Evolutionary conservation across 2,888 invertebrate genomes (phyloP), one percentile per base, ranked within the genome.

Genomic region (Calameuta idolon): DNA sequence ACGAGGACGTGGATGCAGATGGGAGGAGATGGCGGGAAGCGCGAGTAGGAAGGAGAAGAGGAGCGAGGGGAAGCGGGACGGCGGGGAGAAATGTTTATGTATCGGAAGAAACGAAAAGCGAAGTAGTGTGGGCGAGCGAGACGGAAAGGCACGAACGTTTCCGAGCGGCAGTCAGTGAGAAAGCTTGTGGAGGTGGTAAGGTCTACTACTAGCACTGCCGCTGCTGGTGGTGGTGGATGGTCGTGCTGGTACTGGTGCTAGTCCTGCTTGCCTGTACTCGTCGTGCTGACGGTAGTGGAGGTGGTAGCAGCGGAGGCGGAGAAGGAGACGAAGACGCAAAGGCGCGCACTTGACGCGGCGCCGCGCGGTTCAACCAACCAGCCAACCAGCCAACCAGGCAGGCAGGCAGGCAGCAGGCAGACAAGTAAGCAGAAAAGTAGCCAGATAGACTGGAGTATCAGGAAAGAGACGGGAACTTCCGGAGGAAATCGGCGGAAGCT

Each of bases 91-190:
- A 88, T 86, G 85, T 86, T 87, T 87, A 85, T 83, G 84, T 86
- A 87, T 88, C 84, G 86, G 83, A 87, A 85, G 85, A 85, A 87
- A 85, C 82, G 84, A 84, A 85, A 85, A 83, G 79, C 80, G 76
- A 31, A 37, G 76, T 12, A 37, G 75, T 68, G 75, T 74, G 75
- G 80, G 73, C 73, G 78, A 78, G 75, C 80, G 76, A 76, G 77
- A 79, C 86, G 87, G 83, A 85, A 86, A 85, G 83, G 81, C 83
- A 86, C 89, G 89, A 87, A 83, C 84, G 78, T 84, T 83, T 83
- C 88, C 89, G 88, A 89, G 83, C 79, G 80, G 78, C 78, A 79
- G 71, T 77, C 75, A 23, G 55, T 55, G 55, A 55, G 55, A 55
- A 55, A 55, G 55, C 55, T 23, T 23, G 55, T 55, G 55, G 55